Evolutionary conservation across 2,797 vertebrate species (phyloP).

Genomic region (Geotrypetes seraphini): DNA sequence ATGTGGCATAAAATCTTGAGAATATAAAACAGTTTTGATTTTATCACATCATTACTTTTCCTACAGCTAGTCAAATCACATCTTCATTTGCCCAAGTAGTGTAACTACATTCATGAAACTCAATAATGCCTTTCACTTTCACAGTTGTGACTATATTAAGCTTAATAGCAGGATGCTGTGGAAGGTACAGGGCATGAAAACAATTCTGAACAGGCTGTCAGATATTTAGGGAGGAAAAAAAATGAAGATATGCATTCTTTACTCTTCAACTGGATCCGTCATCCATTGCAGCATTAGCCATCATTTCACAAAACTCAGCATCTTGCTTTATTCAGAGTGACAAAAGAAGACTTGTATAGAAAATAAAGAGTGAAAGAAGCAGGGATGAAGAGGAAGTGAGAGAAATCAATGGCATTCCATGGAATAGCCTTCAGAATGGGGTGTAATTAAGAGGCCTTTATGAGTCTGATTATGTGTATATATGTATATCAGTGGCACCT

Average conservation of each 20-base stretch:
- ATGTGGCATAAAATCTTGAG: too few relatives aligned
- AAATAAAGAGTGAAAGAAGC: constrained; percentile 19
- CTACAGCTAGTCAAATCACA: too few relatives aligned
- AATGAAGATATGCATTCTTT: constrained; percentile 1
- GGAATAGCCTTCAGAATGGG: constrained; percentile 5
- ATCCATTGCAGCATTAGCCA: neutral
- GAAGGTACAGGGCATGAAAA: too few relatives aligned
- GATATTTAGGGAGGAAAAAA: neutral
- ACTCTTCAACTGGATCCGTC: constrained; percentile 2
- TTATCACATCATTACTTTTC: too few relatives aligned
- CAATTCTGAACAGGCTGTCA: constrained; percentile 9
- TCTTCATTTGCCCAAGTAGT: too few relatives aligned
- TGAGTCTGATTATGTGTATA: constrained; percentile 24
- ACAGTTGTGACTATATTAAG: too few relatives aligned
- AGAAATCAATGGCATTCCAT: constrained; percentile 14
- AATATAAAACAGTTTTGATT: too few relatives aligned
- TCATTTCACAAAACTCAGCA: neutral
- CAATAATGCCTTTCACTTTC: too few relatives aligned
- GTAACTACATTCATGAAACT: too few relatives aligned
- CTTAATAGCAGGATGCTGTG: neutral
- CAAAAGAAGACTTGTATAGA: neutral
- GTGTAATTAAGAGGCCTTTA: constrained; percentile 26
- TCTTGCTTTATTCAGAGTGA: neutral
- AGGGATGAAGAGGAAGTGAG: constrained; percentile 8
- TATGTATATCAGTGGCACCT: constrained; percentile 28